Base-by-base conservation (phyloP, 2,113 vertebrate species). In the Notechis scutatus region DNA sequence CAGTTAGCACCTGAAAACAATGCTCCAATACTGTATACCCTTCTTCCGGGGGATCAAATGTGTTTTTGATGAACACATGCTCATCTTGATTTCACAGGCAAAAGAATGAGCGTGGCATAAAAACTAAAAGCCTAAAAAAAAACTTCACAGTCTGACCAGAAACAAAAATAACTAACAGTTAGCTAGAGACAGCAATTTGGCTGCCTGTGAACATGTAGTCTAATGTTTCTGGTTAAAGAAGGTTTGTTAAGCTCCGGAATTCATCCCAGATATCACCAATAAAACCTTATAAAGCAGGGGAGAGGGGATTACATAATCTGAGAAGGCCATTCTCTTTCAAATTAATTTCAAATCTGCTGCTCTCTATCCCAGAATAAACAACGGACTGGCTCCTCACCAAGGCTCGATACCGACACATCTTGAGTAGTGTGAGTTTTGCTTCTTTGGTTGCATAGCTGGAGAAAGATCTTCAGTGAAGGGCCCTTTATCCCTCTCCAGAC, bases 351-450 rank as follows among this genome's bases (percentile, higher is more conserved):
- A 47, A 15, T 42, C 34, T 4, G 34, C 34, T 81, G 6, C 20
- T 42, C 3, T 42, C 74, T 39, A 9, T 81, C 90, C 54, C 90
- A 81, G 90, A 1, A 12, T 54, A 23, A 64, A 87, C 52, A 15
- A 54, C 1, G 15, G 55, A 15, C 34, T 7, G 34, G 69, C 21
- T 24, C 5, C 1, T 42, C 24, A 26, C 57, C 42, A 29, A 64
- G 9, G 24, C 9, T 24, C 26, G 21, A 45, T 8, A 3, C 34
- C 1, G 7, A 39, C n/a, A 3, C 5, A 24, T 88, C 85, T 93
- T 89, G 59, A 95, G 91, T 89, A 93, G 94, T 74, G 95, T 93
- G 92, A 92, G 52, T 47, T 29, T 88, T 42, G 29, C 34, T 88
- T 14, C 39, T 14, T 81, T 11, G 15, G n/a, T 54, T 54, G 69